Percentiles rank a stretch among this genome's conserved stretches.
Conservation (phyloP, 2,113 vertebrate species). For the Leucopternis melanops region DNA sequence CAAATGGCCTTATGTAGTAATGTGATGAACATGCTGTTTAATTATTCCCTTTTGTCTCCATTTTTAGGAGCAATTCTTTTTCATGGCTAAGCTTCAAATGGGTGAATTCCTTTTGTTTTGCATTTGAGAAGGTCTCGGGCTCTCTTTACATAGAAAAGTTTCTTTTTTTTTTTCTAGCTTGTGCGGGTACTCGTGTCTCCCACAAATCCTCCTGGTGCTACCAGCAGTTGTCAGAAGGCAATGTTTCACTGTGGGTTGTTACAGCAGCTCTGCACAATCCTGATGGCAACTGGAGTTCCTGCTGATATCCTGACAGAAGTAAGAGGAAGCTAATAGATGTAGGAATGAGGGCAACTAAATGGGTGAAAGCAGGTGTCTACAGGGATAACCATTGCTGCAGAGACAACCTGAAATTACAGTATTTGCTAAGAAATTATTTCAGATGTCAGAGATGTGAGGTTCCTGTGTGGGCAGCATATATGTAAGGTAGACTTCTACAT, state of each 20-base stretch:
- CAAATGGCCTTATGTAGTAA: accelerated
- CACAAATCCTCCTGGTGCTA: slow-evolving; percentile 91
- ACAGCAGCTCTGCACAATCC: slow-evolving; percentile 94
- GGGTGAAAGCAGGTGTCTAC: background rate
- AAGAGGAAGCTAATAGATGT: background rate
- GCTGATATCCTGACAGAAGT: slow-evolving; percentile 98
- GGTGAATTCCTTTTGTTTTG: too few species aligned
- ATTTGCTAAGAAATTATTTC: background rate
- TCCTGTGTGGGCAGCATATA: background rate
- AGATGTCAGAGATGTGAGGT: background rate
- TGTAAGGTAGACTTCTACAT: accelerated
- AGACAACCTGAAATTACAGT: accelerated
- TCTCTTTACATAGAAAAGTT: accelerated
- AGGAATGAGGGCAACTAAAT: background rate
- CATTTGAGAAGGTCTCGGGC: accelerated
- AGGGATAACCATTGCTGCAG: background rate
- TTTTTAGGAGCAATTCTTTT: background rate
- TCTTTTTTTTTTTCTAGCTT: slow-evolving; percentile 67
- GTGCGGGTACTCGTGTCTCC: slow-evolving; percentile 94
- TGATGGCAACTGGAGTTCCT: slow-evolving; percentile 96
- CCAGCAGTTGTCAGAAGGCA: slow-evolving; percentile 92
- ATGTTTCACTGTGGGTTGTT: slow-evolving; percentile 94
- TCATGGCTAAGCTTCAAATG: accelerated
- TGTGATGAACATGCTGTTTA: accelerated
- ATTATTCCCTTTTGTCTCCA: background rate